Evolutionary conservation across 1,140 invertebrate species (phyloP).

Genomic region (Pomacea maculata): DNA sequence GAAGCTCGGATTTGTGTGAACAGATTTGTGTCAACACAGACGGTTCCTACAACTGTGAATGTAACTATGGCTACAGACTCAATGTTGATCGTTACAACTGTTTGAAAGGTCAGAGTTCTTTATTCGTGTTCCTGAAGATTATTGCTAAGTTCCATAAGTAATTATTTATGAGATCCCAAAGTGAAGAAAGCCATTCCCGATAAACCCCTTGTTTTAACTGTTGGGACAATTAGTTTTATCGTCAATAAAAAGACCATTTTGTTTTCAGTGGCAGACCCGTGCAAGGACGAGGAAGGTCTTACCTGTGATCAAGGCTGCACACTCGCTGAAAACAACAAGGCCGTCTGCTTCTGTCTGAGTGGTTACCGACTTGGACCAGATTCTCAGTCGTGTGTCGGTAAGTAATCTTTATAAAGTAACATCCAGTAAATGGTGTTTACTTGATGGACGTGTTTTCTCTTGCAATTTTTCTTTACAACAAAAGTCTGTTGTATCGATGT

Average conservation of each 20-base stretch:
- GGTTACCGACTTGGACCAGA: background rate
- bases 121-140: background rate
- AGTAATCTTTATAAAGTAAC: too few relatives aligned
- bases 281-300: background rate
- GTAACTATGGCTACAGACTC: conserved; percentile 14
- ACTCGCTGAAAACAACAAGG: background rate
- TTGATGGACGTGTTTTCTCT: background rate
- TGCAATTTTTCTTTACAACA: background rate
- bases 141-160: background rate
- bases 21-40: conserved; percentile 28
- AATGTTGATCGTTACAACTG: background rate
- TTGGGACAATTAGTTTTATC: background rate
- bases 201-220: too few relatives aligned
- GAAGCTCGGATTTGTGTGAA: background rate
- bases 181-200: too few relatives aligned
- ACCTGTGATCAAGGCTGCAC: background rate
- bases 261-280: background rate
- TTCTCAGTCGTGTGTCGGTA: background rate
- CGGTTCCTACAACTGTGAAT: conserved; percentile 27
- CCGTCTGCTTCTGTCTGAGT: background rate
- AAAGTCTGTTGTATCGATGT: background rate
- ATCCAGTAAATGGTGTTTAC: background rate
- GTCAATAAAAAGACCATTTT: background rate
- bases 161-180: too few relatives aligned
- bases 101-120: too few relatives aligned